Evolutionary conservation across 2,888 invertebrate genomes (phyloP).

Genomic region (Platycnemis pennipes): DNA sequence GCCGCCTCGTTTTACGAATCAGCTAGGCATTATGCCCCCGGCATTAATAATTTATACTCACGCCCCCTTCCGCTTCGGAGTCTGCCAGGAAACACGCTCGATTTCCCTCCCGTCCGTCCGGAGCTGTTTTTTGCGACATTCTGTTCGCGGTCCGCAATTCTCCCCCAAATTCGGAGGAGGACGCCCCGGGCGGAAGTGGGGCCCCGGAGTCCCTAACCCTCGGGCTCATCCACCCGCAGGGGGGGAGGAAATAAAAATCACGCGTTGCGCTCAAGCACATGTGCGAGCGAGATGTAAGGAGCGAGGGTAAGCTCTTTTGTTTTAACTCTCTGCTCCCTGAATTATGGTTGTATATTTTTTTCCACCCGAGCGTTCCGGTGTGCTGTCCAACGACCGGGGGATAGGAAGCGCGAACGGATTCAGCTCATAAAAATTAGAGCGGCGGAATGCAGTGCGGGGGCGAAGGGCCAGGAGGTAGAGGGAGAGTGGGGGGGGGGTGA

Average conservation of each 20-base stretch:
- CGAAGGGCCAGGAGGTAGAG: neutral
- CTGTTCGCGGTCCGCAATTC: neutral
- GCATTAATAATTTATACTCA: neutral
- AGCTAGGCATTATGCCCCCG: neutral
- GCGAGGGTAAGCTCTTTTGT: neutral
- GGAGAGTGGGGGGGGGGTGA: neutral
- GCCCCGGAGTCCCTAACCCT: neutral
- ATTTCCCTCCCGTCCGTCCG: neutral
- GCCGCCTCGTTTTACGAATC: neutral
- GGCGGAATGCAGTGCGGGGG: neutral
- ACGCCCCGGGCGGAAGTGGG: neutral
- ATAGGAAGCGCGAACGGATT: neutral
- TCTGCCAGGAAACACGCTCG: neutral
- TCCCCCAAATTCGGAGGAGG: neutral
- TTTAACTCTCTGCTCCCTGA: neutral
- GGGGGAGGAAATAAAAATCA: neutral
- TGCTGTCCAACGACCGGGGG: neutral
- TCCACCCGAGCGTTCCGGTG: constrained; percentile 24
- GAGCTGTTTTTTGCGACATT: neutral
- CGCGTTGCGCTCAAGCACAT: neutral
- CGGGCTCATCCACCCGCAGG: neutral
- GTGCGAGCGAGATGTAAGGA: neutral
- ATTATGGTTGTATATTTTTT: neutral
- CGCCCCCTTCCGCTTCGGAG: neutral
- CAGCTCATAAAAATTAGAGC: constrained; percentile 35